Evolutionary conservation across 2,888 invertebrate genomes (phyloP), one percentile per base, ranked within the genome.

Genomic region (Pheosia tremula): DNA sequence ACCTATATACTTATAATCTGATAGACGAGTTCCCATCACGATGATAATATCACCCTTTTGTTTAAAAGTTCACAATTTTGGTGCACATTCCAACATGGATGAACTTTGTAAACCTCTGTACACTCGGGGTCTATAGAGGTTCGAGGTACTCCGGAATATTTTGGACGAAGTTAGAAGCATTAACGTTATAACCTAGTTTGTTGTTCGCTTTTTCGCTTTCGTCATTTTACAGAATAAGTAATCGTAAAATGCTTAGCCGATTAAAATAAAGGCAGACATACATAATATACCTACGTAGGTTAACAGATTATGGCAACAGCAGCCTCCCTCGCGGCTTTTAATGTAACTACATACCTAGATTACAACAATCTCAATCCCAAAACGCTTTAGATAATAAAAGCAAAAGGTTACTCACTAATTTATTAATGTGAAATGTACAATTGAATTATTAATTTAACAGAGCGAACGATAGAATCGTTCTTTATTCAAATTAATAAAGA

Each of bases 371-470:
- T 47, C 39, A 50, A 4, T 9, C 43, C 43, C 43, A 45, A 45
- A 9, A 45, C 5, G 4, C 10, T 9, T 45, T 45, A 45, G 43
- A 7, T 45, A 39, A 43, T 43, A n/a, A 47, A 47, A 47, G 47
- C 47, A 47, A n/a, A 11, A 47, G 4, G 5, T n/a, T 47, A n/a
- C 41, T 5, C 8, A 41, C 5, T 4, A 47, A 47, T 47, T 47
- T 47, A 47, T 47, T n/a, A 11, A 53, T 36, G 53, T 41, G 41
- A 41, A 56, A 56, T 56, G n/a, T 45, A 5, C 41, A 56, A 41
- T 62, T 71, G 66, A 78, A 77, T 71, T 75, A 78, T 76, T 66
- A 72, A 75, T 70, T 64, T 65, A 67, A 71, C 68, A 63, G 63
- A 61, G 67, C 61, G 59, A 64, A 72, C 70, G 69, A 74, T 72